Base-by-base conservation (phyloP, 2,113 vertebrate species). In the Rallus limicola region DNA sequence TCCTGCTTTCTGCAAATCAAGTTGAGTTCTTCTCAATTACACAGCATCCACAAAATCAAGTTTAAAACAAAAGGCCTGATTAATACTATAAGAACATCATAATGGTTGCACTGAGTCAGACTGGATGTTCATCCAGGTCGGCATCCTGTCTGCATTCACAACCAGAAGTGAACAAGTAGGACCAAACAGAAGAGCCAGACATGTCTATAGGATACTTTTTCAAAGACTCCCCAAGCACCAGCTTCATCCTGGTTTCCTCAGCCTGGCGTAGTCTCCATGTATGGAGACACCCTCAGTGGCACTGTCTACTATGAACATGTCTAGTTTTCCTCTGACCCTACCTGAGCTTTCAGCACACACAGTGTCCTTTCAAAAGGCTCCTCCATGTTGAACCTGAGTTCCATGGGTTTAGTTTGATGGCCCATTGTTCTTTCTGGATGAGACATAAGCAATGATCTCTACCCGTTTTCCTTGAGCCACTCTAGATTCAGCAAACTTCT, bases 381-480 rank as follows among this genome's bases (percentile, higher is more conserved):
- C 52, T 88, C 17, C 15, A 2, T 70, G 70, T 58, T 79, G 31
- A 85, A 50, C 10, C 24, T 71, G 62, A 9, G 21, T 80, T 69
- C 69, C 26, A 23, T 5, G 2, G 3, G 17, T 87, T 65, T 75
- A 24, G 18, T 71, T 79, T 56, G 40, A 19, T 74, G 50, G 29
- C 12, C 11, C 16, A 2, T 75, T 79, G 33, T 62, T 75, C 36
- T 71, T 31, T 10, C 14, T 52, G 62, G 33, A 25, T 2, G 6
- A 82, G 33, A 67, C 44, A 64, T 8, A 42, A 77, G 21, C 6
- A 74, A 6, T 10, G 8, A 33, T 36, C 34, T 69, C 31, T 16
- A 63, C n/a, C 19, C 56, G 2, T 28, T 67, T 55, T 56, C 28
- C 68, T 42, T 0, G 0, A 56, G 59, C 38, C 18, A 6, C 13